phyloP scores from a whole-genome alignment of 2,888 invertebrate species.

The Aelia acuminata region DNA sequence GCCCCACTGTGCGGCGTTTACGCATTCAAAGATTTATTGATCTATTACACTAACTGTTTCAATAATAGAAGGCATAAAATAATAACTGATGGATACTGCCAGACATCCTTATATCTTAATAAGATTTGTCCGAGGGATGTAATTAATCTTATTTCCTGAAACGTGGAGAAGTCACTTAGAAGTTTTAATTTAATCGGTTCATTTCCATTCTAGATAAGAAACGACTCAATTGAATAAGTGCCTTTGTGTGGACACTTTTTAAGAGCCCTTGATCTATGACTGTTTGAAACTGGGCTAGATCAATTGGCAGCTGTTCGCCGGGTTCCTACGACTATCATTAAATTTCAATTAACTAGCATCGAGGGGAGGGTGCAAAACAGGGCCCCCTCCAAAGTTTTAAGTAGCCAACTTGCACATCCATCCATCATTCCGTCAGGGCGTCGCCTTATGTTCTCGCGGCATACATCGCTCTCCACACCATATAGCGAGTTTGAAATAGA shows the following conservation, averaged over 20 bases:
- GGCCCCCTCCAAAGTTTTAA: constrained; percentile 23
- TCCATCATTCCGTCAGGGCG: constrained; percentile 35
- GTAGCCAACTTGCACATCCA: constrained; percentile 42
- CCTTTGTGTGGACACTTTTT: background rate
- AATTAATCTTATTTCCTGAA: background rate
- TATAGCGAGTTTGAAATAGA: background rate
- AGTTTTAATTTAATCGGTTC: background rate
- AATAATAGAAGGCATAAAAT: too few relatives aligned
- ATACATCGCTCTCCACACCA: background rate
- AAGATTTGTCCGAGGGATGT: background rate
- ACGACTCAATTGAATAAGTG: constrained; percentile 13
- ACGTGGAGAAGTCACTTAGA: background rate
- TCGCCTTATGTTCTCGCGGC: constrained; percentile 22
- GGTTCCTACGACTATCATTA: constrained; percentile 10
- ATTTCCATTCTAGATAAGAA: constrained; percentile 30
- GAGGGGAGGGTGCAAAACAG: constrained; percentile 23
- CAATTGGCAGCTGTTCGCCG: constrained; percentile 27
- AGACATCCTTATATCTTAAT: background rate
- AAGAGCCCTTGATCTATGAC: background rate
- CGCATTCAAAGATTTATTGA: too few relatives aligned
- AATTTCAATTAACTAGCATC: constrained; percentile 45
- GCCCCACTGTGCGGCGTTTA: too few relatives aligned
- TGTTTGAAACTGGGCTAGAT: constrained; percentile 44
- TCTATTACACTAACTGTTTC: too few relatives aligned
- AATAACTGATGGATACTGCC: background rate